Conservation (phyloP, 2,888 invertebrate species). For the Phaedon cochleariae region DNA sequence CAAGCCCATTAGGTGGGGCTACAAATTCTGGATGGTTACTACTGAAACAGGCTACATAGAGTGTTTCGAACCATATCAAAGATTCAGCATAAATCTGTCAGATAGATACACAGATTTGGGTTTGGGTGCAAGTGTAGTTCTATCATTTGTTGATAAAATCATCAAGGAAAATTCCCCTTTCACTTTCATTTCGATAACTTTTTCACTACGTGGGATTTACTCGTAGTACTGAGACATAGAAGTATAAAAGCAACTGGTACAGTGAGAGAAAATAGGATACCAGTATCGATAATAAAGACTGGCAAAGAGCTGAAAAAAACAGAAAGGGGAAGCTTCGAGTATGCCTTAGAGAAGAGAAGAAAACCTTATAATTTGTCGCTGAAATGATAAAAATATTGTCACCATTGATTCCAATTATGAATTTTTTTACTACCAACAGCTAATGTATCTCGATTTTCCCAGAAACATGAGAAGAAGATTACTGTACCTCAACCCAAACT, state of each 20-base stretch:
- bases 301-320: background rate
- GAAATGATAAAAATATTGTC: conserved; percentile 32
- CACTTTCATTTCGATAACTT: conserved; percentile 21
- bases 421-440: background rate
- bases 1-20: conserved; percentile 19
- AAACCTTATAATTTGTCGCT: conserved; percentile 22
- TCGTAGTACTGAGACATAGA: conserved; percentile 1
- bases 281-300: background rate
- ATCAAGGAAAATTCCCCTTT: background rate
- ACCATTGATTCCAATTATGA: conserved; percentile 10
- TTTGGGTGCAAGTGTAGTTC: conserved; percentile 10
- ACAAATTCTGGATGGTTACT: conserved; percentile 19
- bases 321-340: conserved; percentile 12
- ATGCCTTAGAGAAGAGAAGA: background rate
- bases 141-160: conserved; percentile 12
- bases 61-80: conserved; percentile 22
- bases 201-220: conserved; percentile 7
- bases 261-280: conserved; percentile 18
- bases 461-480: conserved; percentile 28
- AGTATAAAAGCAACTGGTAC: conserved; percentile 19
- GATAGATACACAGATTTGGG: conserved; percentile 17
- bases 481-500: conserved; percentile 28
- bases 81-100: conserved; percentile 10
- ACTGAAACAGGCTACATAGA: conserved; percentile 13
- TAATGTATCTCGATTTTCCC: conserved; percentile 21